These are phyloP conservation scores for Eueides isabella DNA, from an alignment of 1,140 invertebrate species.

Conservation along the genomic window DNA sequence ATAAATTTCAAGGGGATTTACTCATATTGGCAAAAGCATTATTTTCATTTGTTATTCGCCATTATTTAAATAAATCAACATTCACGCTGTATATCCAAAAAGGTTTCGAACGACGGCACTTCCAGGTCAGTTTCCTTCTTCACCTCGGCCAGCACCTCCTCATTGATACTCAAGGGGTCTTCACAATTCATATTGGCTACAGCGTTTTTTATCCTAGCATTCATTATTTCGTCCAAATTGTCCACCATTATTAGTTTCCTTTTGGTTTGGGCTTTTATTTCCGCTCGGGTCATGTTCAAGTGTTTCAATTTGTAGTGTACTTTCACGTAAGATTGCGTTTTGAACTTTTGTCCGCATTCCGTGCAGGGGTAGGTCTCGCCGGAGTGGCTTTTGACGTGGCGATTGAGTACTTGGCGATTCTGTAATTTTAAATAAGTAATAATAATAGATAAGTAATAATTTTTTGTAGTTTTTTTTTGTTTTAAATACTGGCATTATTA, in stretches of 20 bases:
- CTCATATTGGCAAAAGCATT: background rate
- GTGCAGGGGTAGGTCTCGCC: constrained; percentile 52
- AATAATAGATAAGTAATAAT: background rate
- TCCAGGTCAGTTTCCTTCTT: constrained; percentile 37
- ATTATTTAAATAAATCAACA: constrained; percentile 14
- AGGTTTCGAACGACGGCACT: constrained; percentile 51
- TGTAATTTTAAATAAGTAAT: constrained; percentile 25
- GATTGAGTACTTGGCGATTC: constrained; percentile 57
- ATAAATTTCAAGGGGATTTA: too few species aligned
- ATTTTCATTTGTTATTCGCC: background rate
- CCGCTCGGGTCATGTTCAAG: constrained; percentile 52
- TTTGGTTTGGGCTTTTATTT: constrained; percentile 47
- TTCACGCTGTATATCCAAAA: constrained; percentile 47
- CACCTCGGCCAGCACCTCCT: constrained; percentile 19
- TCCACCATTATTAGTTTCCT: constrained; percentile 44
- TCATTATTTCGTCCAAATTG: constrained; percentile 13
- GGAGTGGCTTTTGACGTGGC: constrained; percentile 50
- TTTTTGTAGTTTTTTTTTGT: too few species aligned
- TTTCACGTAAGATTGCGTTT: constrained; percentile 54
- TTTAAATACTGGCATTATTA: too few species aligned
- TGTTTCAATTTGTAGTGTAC: constrained; percentile 59
- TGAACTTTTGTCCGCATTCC: constrained; percentile 54
- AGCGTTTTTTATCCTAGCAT: constrained; percentile 8
- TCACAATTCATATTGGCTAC: background rate
- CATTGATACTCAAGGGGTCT: constrained; percentile 29